Percentiles rank a stretch among this genome's conserved stretches.
Evolutionary conservation across 1,140 invertebrate genomes (phyloP).

Genomic region (Tetramorium simillimum): DNA sequence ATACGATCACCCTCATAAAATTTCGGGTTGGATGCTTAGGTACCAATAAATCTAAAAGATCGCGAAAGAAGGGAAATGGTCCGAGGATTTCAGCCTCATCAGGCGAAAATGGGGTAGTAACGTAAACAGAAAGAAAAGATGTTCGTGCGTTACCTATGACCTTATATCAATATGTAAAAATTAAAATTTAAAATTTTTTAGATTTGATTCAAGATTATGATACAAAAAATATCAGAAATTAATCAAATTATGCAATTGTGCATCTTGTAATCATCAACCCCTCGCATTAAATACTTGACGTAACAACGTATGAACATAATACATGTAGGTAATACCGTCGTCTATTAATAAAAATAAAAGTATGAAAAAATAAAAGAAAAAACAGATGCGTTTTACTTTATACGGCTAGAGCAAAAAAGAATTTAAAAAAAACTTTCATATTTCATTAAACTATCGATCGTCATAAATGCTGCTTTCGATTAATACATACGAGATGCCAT

Average conservation of each 20-base stretch:
- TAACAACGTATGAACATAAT: background rate
- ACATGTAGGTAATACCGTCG: background rate
- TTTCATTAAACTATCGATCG: constrained; percentile 46
- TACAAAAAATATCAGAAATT: background rate
- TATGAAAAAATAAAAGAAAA: background rate
- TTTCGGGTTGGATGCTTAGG: constrained; percentile 6
- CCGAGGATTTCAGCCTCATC: constrained; percentile 55
- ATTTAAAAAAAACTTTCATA: constrained; percentile 6
- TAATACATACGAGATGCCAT: constrained; percentile 45
- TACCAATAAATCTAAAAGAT: constrained; percentile 61
- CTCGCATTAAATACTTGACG: background rate
- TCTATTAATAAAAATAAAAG: constrained; percentile 38
- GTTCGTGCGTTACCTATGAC: constrained; percentile 19
- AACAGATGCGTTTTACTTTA: background rate
- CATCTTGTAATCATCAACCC: background rate
- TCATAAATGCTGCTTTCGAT: constrained; percentile 49
- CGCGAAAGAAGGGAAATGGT: constrained; percentile 39
- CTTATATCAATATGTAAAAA: constrained; percentile 25
- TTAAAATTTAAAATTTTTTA: background rate
- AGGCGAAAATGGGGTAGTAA: constrained; percentile 39
- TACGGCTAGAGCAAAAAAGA: background rate
- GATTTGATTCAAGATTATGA: background rate
- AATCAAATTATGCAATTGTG: background rate
- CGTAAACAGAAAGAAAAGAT: background rate
- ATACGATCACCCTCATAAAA: constrained; percentile 32